phyloP scores from a whole-genome alignment of 2,888 invertebrate species.

The Hirtodrosophila histrioides region DNA sequence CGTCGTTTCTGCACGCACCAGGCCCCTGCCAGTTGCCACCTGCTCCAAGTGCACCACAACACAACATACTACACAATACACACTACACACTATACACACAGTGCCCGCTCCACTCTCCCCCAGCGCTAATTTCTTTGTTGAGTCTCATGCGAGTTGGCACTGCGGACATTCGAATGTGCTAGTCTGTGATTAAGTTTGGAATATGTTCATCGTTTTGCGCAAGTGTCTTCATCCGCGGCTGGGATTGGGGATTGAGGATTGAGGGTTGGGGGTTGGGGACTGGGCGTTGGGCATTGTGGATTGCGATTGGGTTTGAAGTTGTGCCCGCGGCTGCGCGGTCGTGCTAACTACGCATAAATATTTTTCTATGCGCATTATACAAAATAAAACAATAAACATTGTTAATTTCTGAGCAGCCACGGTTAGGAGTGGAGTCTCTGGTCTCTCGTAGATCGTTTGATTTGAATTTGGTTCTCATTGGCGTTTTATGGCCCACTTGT shows the following conservation, averaged over 20 bases:
- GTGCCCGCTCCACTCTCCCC: slow-evolving; percentile 4
- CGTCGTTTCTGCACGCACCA: slow-evolving; percentile 32
- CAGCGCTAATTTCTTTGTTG: slow-evolving; percentile 80
- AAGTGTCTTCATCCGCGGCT: slow-evolving; percentile 65
- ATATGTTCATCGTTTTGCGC: slow-evolving; percentile 76
- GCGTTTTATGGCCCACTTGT: slow-evolving; percentile 20
- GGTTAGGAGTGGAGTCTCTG: slow-evolving; percentile 3
- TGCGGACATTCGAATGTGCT: slow-evolving; percentile 74
- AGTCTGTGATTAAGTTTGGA: slow-evolving; percentile 74
- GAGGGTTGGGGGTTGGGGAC: neutral
- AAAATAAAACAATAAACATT: slow-evolving; percentile 52
- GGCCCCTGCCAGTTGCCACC: slow-evolving; percentile 41
- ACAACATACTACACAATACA: too few relatives aligned
- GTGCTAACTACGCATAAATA: slow-evolving; percentile 54
- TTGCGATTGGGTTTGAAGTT: neutral
- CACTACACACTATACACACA: neutral
- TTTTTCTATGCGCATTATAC: slow-evolving; percentile 33
- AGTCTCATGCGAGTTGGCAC: slow-evolving; percentile 73
- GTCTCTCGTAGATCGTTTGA: neutral
- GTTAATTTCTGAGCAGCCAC: slow-evolving; percentile 50
- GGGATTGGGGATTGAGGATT: slow-evolving; percentile 14
- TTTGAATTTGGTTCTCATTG: slow-evolving; percentile 15
- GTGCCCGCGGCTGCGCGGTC: slow-evolving; percentile 33
- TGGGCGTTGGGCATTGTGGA: neutral
- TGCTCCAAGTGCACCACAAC: slow-evolving; percentile 26